A percentile compares a stretch with the other conserved stretches of the same genome.
phyloP scores from a whole-genome alignment of 2,797 vertebrate species.

The Phoebastria nigripes region DNA sequence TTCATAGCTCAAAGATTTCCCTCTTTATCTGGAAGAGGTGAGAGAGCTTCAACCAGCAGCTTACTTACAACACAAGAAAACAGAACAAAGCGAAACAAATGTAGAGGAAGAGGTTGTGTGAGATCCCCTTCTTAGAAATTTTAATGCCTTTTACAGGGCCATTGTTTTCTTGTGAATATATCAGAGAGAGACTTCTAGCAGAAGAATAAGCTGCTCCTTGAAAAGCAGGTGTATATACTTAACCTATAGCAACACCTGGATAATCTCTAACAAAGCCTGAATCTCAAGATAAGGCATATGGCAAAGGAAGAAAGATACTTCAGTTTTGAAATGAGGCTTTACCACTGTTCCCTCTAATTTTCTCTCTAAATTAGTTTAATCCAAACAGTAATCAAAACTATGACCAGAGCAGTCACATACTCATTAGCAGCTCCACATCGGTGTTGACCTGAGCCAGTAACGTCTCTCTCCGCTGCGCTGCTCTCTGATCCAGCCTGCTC shows the following conservation, averaged over 20 bases:
- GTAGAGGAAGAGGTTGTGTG: neutral
- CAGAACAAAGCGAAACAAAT: neutral
- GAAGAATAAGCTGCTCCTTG: neutral
- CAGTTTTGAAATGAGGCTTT: neutral
- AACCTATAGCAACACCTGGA: neutral
- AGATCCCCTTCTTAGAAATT: neutral
- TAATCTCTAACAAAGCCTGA: neutral
- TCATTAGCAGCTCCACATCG: constrained; percentile 82
- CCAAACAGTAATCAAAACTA: neutral
- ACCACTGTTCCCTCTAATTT: neutral
- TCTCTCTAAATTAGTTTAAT: neutral
- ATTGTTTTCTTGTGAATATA: neutral
- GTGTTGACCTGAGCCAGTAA: constrained; percentile 89
- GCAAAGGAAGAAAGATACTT: neutral
- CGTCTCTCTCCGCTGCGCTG: constrained; percentile 77
- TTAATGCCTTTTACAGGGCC: neutral
- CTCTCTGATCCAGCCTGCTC: constrained; percentile 72
- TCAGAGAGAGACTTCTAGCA: neutral
- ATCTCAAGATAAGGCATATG: neutral
- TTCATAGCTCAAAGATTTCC: neutral
- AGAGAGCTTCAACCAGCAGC: neutral
- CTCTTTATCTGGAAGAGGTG: neutral
- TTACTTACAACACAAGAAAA: neutral
- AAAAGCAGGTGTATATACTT: neutral
- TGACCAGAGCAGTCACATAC: constrained; percentile 69